phyloP scores from a whole-genome alignment of 2,113 vertebrate species.

The Herpetotheres cachinnans region DNA sequence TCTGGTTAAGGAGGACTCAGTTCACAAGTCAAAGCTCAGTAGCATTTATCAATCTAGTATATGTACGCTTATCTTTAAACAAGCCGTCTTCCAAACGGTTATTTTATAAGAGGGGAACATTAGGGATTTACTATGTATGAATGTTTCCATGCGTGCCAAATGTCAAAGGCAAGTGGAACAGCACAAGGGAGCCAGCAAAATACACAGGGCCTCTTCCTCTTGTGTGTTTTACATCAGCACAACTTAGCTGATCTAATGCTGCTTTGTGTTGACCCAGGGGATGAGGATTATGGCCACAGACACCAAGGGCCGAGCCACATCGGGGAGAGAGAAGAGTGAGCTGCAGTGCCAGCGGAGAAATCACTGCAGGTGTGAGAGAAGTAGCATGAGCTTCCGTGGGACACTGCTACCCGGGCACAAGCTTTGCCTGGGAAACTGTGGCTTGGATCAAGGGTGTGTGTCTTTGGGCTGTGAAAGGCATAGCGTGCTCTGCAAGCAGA shows the following conservation, averaged over 20 bases:
- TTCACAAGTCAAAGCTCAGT: background rate
- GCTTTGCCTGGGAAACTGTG: fast-evolving
- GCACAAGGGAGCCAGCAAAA: background rate
- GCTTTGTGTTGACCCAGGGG: fast-evolving
- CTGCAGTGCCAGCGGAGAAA: background rate
- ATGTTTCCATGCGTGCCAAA: background rate
- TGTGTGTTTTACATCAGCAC: background rate
- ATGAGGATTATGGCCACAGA: background rate
- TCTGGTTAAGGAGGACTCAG: background rate
- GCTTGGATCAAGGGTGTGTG: background rate
- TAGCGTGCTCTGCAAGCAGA: background rate
- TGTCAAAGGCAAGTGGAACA: background rate
- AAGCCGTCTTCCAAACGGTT: fast-evolving
- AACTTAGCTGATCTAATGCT: background rate
- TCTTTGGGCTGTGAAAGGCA: background rate
- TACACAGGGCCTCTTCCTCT: background rate
- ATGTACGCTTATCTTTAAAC: background rate
- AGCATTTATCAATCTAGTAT: background rate
- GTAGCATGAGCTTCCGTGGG: fast-evolving
- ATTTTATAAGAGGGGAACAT: background rate
- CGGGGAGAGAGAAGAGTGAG: background rate
- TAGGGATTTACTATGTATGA: background rate
- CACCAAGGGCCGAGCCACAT: background rate
- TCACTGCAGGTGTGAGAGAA: background rate
- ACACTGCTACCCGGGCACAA: fast-evolving